Evolutionary conservation across 2,113 vertebrate genomes (phyloP), one percentile per base, ranked within the genome.

Genomic region (Zingel zingel): DNA sequence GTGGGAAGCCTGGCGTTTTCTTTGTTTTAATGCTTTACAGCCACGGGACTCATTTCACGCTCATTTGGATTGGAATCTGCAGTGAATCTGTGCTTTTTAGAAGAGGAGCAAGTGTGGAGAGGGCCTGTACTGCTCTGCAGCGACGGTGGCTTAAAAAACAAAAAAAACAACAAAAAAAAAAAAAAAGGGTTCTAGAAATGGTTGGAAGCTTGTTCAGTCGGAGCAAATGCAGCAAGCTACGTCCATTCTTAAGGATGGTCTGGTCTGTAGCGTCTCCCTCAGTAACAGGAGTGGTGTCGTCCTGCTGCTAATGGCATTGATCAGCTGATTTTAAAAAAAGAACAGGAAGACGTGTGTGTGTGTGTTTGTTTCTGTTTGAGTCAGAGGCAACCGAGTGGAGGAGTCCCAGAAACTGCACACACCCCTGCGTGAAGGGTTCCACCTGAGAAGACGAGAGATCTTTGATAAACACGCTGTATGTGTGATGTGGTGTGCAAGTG

Each of bases 61-160:
- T 61, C 30, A 59, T 27, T 51, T 61, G 25, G 7, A 64, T 27
- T 62, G 45, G 58, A 48, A 21, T 58, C 36, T 57, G 53, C 58
- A 47, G 67, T 64, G 61, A 66, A 8, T 67, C 16, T 77, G 30
- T 33, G 81, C 19, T 77, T 79, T 79, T 51, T 33, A 4, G 27
- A 1, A 14, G 11, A 1, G 10, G 19, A 9, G 11, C 8, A 25
- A 27, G 15, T 1, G 30, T 14, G 43, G 50, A 47, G 36, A 39
- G 10, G 54, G 14, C 43, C 43, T 76, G 33, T 16, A 36, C 36
- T 65, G 53, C 45, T 76, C 48, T 56, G n/a, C 14, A 47, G 61
- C 48, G 15, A 6, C 14, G 36, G 14, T 45, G 51, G 33, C 2
- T 33, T 9, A 2, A 27, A 27, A 27, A 27, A 25, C 1, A 25